These are phyloP conservation scores for Drosophila nikananu DNA, from an alignment of 1,140 invertebrate genomes.

Conservation along the genomic window DNA sequence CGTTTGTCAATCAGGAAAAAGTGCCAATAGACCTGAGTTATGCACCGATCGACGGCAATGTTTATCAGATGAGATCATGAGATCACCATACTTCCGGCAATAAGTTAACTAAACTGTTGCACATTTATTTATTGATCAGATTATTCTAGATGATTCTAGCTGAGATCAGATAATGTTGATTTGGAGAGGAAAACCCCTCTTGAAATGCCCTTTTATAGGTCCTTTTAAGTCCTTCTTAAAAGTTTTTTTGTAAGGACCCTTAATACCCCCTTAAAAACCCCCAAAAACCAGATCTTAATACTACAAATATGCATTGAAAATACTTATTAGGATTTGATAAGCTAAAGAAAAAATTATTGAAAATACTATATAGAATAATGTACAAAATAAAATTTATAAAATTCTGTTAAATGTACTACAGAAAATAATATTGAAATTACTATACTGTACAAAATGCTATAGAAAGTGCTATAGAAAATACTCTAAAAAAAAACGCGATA, in stretches of 20 bases:
- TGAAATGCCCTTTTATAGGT: neutral
- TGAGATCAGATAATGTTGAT: neutral
- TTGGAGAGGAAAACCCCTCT: neutral
- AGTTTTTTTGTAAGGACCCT: neutral
- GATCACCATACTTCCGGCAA: constrained; percentile 17
- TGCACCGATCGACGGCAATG: constrained; percentile 9
- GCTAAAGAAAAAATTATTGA: neutral
- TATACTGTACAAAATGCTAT: neutral
- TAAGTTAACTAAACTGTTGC: neutral
- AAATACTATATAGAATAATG: too few relatives aligned
- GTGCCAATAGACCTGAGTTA: constrained; percentile 24
- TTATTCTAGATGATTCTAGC: too few relatives aligned
- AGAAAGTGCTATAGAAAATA: neutral
- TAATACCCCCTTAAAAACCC: neutral
- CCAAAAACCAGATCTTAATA: neutral
- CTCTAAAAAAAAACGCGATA: too few relatives aligned
- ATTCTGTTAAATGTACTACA: too few relatives aligned
- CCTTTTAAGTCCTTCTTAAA: neutral
- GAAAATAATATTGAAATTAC: too few relatives aligned
- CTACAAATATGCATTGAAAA: neutral
- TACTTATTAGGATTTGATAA: neutral
- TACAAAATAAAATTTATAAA: too few relatives aligned
- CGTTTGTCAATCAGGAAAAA: constrained; percentile 45
- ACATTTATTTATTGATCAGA: neutral
- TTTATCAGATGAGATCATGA: constrained; percentile 36